Evolutionary conservation across 2,797 vertebrate species (phyloP).

Genomic region (Thalassophryne amazonica): DNA sequence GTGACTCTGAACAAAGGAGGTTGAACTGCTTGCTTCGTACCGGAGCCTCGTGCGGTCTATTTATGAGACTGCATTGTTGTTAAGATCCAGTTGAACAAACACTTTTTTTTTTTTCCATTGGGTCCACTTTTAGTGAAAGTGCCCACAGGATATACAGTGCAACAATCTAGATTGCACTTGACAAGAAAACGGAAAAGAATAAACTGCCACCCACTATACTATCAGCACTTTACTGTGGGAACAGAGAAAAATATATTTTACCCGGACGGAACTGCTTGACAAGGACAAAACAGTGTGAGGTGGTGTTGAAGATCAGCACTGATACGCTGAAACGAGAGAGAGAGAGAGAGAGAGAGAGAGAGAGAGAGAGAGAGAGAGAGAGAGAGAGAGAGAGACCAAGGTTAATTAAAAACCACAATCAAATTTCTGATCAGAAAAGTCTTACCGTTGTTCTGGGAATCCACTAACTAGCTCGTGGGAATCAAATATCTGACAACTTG

Average conservation of each 20-base stretch:
- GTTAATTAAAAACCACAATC: neutral
- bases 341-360: too few species aligned
- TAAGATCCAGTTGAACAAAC: constrained; percentile 44
- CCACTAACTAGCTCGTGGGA: too few species aligned
- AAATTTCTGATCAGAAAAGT: too few species aligned
- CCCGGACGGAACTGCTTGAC: constrained; percentile 98
- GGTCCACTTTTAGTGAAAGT: constrained; percentile 39
- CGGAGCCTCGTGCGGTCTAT: constrained; percentile 52
- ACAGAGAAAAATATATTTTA: constrained; percentile 53
- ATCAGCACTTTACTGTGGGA: neutral
- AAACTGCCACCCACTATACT: neutral
- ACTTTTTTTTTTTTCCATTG: constrained; percentile 35
- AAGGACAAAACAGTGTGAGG: constrained; percentile 89
- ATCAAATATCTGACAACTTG: too few species aligned
- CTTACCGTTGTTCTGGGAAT: too few species aligned
- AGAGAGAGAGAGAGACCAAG: neutral
- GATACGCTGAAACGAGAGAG: constrained; percentile 89
- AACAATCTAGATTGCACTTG: constrained; percentile 24
- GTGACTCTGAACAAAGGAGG: constrained; percentile 60
- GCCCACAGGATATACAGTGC: constrained; percentile 26
- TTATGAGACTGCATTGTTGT: constrained; percentile 62
- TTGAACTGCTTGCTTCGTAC: constrained; percentile 48
- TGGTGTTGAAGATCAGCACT: constrained; percentile 90
- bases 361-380: neutral
- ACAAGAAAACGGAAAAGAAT: constrained; percentile 16